Base-by-base conservation (phyloP, 2,888 invertebrate species). In the Callinectes sapidus region DNA sequence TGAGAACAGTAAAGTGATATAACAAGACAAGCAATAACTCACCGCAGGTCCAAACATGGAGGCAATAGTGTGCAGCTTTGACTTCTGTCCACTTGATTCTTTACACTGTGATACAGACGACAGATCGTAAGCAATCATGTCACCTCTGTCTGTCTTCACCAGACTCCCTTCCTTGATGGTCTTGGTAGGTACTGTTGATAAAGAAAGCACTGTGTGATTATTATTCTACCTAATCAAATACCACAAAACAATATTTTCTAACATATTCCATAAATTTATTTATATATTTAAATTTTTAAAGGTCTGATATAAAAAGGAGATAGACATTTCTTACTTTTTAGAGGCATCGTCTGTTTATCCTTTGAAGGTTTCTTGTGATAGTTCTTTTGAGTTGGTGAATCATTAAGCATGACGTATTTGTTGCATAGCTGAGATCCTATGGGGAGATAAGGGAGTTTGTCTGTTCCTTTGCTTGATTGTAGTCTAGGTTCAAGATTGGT, bases 51-150 rank as follows among this genome's bases (percentile, higher is more conserved):
- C 92, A 48, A 91, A 93, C n/a, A 42, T 18, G 23, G 92, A 90
- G n/a, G 92, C 92, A 66, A 93, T 89, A 54, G 77, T 86, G 2
- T 93, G 90, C 8, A 93, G 81, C 6, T n/a, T 42, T 16, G 61
- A 86, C 13, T 42, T 91, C 66, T 90, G 55, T n/a, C 81, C 35
- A 23, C 66, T 39, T 18, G 28, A 6, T 32, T 85, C 85, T 23
- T 32, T 85, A 81, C 55, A 18, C 23, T 92, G 66, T 13, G 91
- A 32, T 23, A 93, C 28, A 16, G 90, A 93, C 2, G 88, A 91
- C 39, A 93, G 48, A 32, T 81, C 91, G 39, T 85, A 91, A 16
- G 92, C 92, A 77, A 91, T 55, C 92, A 93, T 93, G 32, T 91
- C 91, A 18, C 92, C 92, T 35, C 85, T 55, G 77, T 93, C 88